A percentile compares a stretch with the other conserved stretches of the same genome.
Evolutionary conservation across 2,888 invertebrate species (phyloP).

Genomic region (Seladonia tumulorum): DNA sequence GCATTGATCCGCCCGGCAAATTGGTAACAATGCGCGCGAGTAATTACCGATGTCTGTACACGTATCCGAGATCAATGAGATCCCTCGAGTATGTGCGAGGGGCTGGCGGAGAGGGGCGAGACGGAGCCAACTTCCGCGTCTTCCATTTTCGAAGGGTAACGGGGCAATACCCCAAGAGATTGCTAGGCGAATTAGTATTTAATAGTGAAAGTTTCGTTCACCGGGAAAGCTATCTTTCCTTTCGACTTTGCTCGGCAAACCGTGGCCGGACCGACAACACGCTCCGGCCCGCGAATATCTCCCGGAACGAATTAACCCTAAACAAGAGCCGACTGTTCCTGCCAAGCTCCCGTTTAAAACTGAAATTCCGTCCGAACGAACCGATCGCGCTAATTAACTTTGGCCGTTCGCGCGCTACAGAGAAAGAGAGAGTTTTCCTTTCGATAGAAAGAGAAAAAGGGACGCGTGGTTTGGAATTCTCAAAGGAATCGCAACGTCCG

Average conservation of each 20-base stretch:
- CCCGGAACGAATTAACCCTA: constrained; percentile 63
- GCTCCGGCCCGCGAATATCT: constrained; percentile 49
- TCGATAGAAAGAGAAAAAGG: not conserved
- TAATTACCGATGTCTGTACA: constrained; percentile 73
- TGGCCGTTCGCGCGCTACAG: not conserved
- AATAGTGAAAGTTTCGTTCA: constrained; percentile 76
- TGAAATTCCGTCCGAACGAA: constrained; percentile 44
- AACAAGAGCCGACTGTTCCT: constrained; percentile 61
- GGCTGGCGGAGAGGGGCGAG: constrained; percentile 27
- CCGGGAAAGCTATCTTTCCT: constrained; percentile 62
- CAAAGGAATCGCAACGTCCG: not conserved
- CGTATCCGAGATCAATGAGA: constrained; percentile 72
- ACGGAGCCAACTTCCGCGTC: constrained; percentile 49
- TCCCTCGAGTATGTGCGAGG: constrained; percentile 56
- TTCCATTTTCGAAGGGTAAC: constrained; percentile 55
- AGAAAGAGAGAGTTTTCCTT: not conserved
- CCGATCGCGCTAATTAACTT: constrained; percentile 55
- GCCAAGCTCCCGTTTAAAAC: constrained; percentile 41
- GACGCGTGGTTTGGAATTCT: not conserved
- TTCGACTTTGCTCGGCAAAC: constrained; percentile 46
- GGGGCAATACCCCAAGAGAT: constrained; percentile 62
- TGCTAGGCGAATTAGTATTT: constrained; percentile 77
- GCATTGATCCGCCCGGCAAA: constrained; percentile 75
- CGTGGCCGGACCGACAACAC: constrained; percentile 11
- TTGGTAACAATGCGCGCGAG: constrained; percentile 73